Conservation (phyloP, 2,888 invertebrate genomes). For the Clunio marinus region DNA sequence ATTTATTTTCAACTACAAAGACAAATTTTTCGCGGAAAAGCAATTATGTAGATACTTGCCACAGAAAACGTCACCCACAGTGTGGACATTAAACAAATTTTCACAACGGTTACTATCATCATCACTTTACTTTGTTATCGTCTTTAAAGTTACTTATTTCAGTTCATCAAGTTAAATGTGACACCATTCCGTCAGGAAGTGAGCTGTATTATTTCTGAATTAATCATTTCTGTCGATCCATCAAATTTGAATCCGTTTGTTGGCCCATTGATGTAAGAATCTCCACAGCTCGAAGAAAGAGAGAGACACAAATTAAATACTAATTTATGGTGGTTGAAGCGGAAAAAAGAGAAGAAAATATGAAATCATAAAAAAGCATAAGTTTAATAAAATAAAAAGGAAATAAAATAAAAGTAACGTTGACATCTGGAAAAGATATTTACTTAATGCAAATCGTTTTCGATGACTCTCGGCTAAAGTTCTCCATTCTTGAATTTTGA, state of each 20-base stretch:
- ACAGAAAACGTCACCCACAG: too few relatives aligned
- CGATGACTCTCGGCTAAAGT: constrained; percentile 32
- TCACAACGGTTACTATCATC: too few relatives aligned
- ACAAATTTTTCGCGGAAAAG: too few relatives aligned
- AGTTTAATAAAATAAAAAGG: background rate
- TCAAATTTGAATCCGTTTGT: background rate
- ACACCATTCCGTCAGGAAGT: constrained; percentile 18
- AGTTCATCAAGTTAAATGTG: background rate
- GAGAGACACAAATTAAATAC: constrained; percentile 9
- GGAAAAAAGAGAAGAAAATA: background rate
- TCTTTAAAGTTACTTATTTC: too few relatives aligned
- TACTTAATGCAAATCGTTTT: constrained; percentile 38
- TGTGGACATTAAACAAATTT: too few relatives aligned
- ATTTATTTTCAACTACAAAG: too few relatives aligned
- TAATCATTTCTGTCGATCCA: constrained; percentile 15
- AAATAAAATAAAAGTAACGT: background rate
- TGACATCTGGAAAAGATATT: constrained; percentile 9
- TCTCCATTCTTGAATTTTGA: background rate
- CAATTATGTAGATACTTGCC: too few relatives aligned
- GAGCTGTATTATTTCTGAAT: too few relatives aligned
- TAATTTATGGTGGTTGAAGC: background rate
- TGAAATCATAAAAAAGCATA: constrained; percentile 17
- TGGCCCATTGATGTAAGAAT: background rate
- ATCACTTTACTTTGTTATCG: too few relatives aligned
- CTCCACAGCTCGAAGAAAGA: constrained; percentile 27